Evolutionary conservation across 2,113 vertebrate species (phyloP).

Genomic region (Turdus rufiventris): DNA sequence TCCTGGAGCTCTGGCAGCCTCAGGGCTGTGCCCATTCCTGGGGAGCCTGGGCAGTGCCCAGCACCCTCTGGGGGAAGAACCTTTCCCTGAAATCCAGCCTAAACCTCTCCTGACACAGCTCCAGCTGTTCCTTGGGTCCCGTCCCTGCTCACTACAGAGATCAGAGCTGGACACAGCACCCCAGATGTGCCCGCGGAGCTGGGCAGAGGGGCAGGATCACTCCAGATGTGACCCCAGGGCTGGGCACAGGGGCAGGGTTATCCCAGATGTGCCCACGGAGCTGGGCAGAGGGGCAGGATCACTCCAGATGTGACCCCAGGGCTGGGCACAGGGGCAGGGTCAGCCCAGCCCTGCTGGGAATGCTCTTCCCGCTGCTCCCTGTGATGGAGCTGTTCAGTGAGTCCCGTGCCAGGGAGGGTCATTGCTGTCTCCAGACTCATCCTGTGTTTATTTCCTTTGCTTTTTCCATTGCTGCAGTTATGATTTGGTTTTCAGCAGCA

Average conservation of each 20-base stretch:
- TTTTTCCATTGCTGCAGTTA: not conserved
- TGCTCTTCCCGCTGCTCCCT: not conserved
- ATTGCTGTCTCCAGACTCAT: not conserved
- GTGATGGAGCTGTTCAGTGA: not conserved
- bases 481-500: not conserved
- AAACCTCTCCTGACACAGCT: rapidly evolving
- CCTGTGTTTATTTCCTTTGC: not conserved
- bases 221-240: not conserved
- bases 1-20: not conserved
- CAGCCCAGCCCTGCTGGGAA: not conserved
- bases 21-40: not conserved
- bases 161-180: not conserved
- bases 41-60: not conserved
- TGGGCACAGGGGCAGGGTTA: not conserved
- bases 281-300: not conserved
- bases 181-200: not conserved
- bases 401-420: not conserved
- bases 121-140: rapidly evolving
- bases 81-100: rapidly evolving
- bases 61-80: not conserved
- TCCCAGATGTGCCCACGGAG: not conserved
- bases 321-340: not conserved
- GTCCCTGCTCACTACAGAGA: not conserved
- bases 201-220: not conserved
- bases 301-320: not conserved